Percentiles rank a stretch among this genome's conserved stretches.
phyloP scores from a whole-genome alignment of 2,888 invertebrate species.

The Lasioglossum morio region DNA sequence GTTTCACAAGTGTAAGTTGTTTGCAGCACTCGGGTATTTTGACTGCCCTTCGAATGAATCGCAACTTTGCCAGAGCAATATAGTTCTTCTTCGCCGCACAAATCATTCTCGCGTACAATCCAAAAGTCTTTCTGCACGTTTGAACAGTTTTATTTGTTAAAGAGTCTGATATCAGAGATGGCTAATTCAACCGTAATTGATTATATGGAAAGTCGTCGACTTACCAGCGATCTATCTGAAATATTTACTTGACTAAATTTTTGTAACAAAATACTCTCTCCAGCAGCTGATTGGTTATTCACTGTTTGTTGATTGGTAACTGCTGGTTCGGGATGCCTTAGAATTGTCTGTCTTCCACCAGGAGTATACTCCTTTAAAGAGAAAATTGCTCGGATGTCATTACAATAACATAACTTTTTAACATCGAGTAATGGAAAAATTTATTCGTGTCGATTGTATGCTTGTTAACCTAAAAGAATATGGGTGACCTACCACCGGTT shows the following conservation, averaged over 20 bases:
- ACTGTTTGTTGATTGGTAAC: conserved; percentile 82
- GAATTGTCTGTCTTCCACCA: conserved; percentile 92
- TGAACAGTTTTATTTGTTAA: conserved; percentile 10
- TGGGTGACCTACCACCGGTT: conserved; percentile 89
- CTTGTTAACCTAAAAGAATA: conserved; percentile 37
- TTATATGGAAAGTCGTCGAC: conserved; percentile 37
- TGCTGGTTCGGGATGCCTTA: conserved; percentile 91
- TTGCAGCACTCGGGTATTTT: conserved; percentile 76
- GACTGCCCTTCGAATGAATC: conserved; percentile 85
- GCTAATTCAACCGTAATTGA: neutral
- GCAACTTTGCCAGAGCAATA: conserved; percentile 94
- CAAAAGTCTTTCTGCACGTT: conserved; percentile 81
- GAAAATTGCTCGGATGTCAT: neutral
- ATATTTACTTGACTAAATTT: conserved; percentile 92
- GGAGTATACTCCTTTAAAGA: conserved; percentile 92
- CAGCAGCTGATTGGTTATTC: conserved; percentile 85
- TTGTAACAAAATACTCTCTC: conserved; percentile 89
- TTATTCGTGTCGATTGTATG: neutral
- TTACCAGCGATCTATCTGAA: conserved; percentile 85
- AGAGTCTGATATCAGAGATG: neutral
- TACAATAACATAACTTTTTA: neutral
- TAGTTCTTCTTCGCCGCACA: conserved; percentile 91
- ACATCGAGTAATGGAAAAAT: neutral
- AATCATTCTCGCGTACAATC: conserved; percentile 86
- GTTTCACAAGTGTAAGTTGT: conserved; percentile 92